Conservation (phyloP, 2,797 vertebrate species). For the Alauda arvensis region DNA sequence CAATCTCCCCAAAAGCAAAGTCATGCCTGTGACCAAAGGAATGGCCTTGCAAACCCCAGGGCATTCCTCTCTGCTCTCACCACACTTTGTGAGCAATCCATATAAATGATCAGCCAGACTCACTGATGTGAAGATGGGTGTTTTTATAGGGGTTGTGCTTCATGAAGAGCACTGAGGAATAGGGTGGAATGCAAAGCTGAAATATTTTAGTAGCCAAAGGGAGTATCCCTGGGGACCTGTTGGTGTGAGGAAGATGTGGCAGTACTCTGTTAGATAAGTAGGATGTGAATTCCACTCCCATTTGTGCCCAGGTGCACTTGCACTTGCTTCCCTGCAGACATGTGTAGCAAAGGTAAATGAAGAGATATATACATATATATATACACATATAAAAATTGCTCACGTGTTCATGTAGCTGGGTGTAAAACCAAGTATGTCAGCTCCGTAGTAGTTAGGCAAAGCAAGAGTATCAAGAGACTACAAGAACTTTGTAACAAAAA, state of each 20-base stretch:
- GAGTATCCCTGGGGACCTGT: neutral
- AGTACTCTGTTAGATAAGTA: fast-evolving
- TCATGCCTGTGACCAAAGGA: neutral
- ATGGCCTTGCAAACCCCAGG: neutral
- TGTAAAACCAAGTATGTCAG: neutral
- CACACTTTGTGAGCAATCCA: neutral
- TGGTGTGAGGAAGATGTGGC: neutral
- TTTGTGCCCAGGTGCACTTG: neutral
- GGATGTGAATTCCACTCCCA: neutral
- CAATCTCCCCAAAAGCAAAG: neutral
- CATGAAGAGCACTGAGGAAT: neutral
- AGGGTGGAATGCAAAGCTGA: neutral
- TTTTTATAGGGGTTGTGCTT: neutral
- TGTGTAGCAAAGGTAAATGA: neutral
- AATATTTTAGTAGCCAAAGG: neutral
- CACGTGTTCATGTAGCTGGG: neutral
- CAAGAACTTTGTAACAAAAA: neutral
- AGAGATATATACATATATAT: fast-evolving
- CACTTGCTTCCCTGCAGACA: neutral
- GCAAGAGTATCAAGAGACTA: neutral
- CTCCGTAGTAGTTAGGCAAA: neutral
- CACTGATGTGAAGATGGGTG: neutral
- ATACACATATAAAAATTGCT: neutral
- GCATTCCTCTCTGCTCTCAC: neutral
- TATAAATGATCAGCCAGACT: neutral